Evolutionary conservation across 2,113 vertebrate species (phyloP).

Genomic region (Leuciscus idus): DNA sequence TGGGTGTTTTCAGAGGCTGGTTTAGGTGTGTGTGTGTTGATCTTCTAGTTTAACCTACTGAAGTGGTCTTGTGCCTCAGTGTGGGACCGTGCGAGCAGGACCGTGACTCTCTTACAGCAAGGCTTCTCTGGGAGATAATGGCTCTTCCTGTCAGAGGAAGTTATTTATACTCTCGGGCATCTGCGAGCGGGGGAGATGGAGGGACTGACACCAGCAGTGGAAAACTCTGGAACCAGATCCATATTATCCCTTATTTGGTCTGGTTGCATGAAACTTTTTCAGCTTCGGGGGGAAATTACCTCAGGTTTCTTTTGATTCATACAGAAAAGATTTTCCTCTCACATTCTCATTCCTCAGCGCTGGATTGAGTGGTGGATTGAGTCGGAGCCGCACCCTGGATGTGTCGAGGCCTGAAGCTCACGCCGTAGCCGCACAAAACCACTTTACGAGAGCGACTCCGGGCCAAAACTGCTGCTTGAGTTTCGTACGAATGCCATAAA

Average conservation of each 20-base stretch:
- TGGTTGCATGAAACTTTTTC: neutral
- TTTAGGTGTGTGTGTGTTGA: neutral
- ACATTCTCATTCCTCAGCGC: neutral
- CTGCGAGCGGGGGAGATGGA: neutral
- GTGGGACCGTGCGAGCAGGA: no score
- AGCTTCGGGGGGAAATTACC: conserved; percentile 18
- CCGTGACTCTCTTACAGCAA: neutral
- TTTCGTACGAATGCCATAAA: neutral
- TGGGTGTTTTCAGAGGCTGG: neutral
- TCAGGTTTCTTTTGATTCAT: conserved; percentile 27
- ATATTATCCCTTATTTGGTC: conserved; percentile 28
- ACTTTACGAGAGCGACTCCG: neutral
- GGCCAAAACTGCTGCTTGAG: conserved; percentile 2
- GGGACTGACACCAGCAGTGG: neutral
- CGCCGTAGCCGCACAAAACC: conserved; percentile 21
- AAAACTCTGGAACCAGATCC: neutral
- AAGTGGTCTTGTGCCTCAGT: no score
- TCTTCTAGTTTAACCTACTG: no score
- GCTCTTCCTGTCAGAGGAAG: conserved; percentile 58
- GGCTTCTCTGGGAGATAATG: conserved; percentile 45
- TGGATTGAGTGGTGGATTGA: conserved; percentile 3
- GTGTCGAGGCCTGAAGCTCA: conserved; percentile 48
- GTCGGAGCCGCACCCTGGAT: conserved; percentile 45
- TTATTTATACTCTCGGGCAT: conserved; percentile 50
- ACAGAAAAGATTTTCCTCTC: conserved; percentile 27